These are phyloP conservation scores for Calosoma granatense DNA, from an alignment of 1,140 invertebrate species.

Conservation along the genomic window DNA sequence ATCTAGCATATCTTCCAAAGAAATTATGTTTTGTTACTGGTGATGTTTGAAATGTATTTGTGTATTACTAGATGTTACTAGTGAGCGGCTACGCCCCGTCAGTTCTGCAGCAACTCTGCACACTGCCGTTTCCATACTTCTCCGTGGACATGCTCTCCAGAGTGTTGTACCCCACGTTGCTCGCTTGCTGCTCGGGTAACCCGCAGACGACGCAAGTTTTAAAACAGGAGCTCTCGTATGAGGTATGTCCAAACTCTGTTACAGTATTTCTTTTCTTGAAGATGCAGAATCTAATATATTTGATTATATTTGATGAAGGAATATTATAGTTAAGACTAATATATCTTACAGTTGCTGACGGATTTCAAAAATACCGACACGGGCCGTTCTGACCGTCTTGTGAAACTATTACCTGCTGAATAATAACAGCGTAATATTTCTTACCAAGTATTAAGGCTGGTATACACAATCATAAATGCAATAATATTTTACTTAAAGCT, in stretches of 20 bases:
- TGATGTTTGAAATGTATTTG: no score
- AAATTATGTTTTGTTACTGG: no score
- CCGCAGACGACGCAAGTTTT: constrained; percentile 56
- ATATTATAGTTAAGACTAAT: no score
- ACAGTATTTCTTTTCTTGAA: no score
- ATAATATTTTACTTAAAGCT: no score
- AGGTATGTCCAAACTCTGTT: constrained; percentile 41
- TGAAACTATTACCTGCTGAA: constrained; percentile 28
- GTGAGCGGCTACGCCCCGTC: constrained; percentile 73
- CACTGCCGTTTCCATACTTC: constrained; percentile 82
- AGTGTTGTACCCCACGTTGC: constrained; percentile 78
- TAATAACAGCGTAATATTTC: not conserved
- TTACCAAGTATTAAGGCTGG: not conserved
- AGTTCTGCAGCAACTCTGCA: constrained; percentile 83
- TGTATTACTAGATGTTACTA: constrained; percentile 59
- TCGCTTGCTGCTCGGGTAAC: constrained; percentile 67
- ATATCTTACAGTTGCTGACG: constrained; percentile 51
- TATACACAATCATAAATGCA: not conserved
- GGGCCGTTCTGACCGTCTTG: constrained; percentile 46
- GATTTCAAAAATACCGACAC: constrained; percentile 52
- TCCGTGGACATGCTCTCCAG: constrained; percentile 61
- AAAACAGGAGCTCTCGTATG: constrained; percentile 69
- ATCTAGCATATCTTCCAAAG: no score
- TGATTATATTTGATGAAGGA: no score
- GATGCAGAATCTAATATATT: constrained; percentile 9